Conservation (phyloP, 2,797 vertebrate genomes). For the Karalla daura region DNA sequence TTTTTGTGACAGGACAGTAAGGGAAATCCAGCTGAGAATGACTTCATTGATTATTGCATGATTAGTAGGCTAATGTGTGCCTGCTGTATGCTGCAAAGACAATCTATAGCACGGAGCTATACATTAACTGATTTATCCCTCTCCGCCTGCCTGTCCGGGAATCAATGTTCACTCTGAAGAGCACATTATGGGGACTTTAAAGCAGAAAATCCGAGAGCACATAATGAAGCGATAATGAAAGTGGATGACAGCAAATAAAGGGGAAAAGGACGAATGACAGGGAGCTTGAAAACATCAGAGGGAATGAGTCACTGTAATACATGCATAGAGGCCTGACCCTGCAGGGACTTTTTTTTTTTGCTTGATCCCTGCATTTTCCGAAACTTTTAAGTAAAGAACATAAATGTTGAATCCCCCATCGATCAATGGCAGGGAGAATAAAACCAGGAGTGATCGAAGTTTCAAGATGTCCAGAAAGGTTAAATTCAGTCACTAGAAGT, state of each 20-base stretch:
- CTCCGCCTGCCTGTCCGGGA: conserved; percentile 35
- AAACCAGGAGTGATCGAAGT: not conserved
- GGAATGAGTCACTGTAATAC: conserved; percentile 3
- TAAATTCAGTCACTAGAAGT: not conserved
- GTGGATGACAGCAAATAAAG: conserved; percentile 43
- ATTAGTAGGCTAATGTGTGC: conserved; percentile 61
- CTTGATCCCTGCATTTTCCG: not conserved
- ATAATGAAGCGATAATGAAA: conserved; percentile 67
- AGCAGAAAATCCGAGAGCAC: conserved; percentile 40
- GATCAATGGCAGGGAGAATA: not conserved
- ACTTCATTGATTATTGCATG: conserved; percentile 56
- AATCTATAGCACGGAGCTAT: conserved; percentile 27
- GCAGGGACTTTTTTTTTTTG: conserved; percentile 13
- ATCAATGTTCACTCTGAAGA: conserved; percentile 68
- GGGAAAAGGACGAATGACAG: conserved; percentile 21
- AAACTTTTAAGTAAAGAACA: conserved; percentile 5
- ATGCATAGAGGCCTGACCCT: not conserved
- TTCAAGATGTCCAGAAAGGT: not conserved
- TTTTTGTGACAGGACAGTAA: conserved; percentile 10
- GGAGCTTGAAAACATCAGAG: conserved; percentile 33
- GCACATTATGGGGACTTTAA: conserved; percentile 52
- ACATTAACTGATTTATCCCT: conserved; percentile 59
- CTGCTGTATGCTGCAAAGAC: conserved; percentile 30
- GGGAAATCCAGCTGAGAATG: conserved; percentile 23
- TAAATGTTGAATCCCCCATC: not conserved